phyloP scores from a whole-genome alignment of 35 echinoderm and acorn worm genomes.

The Holothuria glaberrima region DNA sequence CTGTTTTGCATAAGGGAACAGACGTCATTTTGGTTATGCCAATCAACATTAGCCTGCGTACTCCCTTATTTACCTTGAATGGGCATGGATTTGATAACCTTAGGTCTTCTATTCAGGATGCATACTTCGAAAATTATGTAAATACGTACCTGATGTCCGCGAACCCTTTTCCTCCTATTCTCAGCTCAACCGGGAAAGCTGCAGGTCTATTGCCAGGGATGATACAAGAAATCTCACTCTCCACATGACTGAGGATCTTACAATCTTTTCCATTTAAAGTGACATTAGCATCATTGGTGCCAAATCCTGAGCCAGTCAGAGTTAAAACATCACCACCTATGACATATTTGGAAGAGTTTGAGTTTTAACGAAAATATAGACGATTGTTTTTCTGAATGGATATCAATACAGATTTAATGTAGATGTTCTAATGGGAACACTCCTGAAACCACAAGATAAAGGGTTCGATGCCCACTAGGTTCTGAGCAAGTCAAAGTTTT shows the following conservation, averaged over 20 bases:
- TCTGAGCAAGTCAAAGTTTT: too few species aligned
- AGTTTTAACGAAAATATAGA: background rate
- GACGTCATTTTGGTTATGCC: too few species aligned
- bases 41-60: too few species aligned
- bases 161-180: constrained; percentile 55
- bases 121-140: too few species aligned
- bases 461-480: too few species aligned
- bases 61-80: too few species aligned
- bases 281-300: constrained; percentile 28
- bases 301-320: constrained; percentile 62
- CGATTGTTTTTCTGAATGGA: too few species aligned
- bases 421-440: background rate
- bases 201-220: constrained; percentile 62
- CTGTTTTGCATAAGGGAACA: too few species aligned
- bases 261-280: constrained; percentile 55
- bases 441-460: too few species aligned
- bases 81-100: too few species aligned
- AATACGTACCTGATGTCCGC: constrained; percentile 66
- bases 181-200: constrained; percentile 26
- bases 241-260: constrained; percentile 42
- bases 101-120: too few species aligned
- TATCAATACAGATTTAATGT: background rate
- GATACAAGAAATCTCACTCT: constrained; percentile 47
- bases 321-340: constrained; percentile 69
- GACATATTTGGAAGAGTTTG: background rate